A percentile compares a stretch with the other conserved stretches of the same genome.
These are phyloP conservation scores for Peucedramus taeniatus DNA, from an alignment of 2,113 vertebrate genomes.

Conservation along the genomic window DNA sequence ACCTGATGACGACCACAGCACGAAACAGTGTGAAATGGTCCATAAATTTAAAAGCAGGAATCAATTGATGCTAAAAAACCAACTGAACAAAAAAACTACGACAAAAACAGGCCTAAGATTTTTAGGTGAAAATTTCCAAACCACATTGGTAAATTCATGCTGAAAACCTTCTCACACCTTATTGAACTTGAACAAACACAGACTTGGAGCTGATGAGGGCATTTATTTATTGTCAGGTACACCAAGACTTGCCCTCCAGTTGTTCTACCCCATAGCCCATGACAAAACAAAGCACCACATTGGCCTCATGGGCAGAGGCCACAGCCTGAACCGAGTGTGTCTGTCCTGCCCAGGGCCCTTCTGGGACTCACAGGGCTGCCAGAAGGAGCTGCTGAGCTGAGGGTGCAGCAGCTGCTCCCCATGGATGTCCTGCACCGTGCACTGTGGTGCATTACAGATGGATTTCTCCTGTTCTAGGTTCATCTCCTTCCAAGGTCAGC, in stretches of 20 bases:
- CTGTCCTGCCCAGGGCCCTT: neutral
- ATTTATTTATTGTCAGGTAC: neutral
- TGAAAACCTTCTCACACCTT: neutral
- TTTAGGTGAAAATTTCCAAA: constrained; percentile 39
- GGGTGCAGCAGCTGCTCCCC: neutral
- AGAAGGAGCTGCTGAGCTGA: neutral
- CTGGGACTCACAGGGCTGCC: too few relatives aligned
- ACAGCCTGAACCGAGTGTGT: neutral
- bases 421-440: accelerated
- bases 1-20: constrained; percentile 75
- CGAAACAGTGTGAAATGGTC: constrained; percentile 74
- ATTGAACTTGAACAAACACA: neutral
- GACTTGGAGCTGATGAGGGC: neutral
- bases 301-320: neutral
- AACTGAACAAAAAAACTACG: neutral
- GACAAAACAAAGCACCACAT: neutral
- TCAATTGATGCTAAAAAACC: constrained; percentile 65
- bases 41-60: constrained; percentile 79
- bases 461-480: neutral
- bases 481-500: neutral
- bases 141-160: neutral
- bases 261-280: neutral
- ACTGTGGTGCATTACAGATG: neutral
- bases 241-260: neutral
- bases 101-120: neutral